phyloP scores from a whole-genome alignment of 2,113 vertebrate genomes.

The Oostethus manadensis region DNA sequence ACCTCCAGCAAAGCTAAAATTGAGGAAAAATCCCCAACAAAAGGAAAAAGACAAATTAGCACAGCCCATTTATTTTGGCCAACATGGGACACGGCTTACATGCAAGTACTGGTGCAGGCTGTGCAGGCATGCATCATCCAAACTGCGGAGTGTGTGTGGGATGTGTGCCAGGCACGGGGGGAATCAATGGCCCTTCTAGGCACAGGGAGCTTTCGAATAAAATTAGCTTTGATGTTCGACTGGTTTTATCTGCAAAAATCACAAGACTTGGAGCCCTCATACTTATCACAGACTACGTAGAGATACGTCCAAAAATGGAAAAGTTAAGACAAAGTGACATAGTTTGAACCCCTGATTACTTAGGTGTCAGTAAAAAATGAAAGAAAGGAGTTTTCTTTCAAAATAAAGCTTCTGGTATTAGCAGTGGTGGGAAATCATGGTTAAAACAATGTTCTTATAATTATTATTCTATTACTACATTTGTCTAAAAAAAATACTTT shows the following conservation, averaged over 20 bases:
- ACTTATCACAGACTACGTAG: neutral
- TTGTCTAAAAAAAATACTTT: no score
- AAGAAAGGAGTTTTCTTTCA: no score
- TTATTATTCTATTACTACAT: no score
- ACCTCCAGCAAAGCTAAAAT: slow-evolving; percentile 47
- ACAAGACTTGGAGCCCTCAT: neutral
- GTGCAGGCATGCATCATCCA: slow-evolving; percentile 14
- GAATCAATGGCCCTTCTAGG: slow-evolving; percentile 25
- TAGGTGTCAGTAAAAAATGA: neutral
- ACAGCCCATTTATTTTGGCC: slow-evolving; percentile 18
- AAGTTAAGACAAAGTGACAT: neutral
- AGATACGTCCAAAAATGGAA: neutral
- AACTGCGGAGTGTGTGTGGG: slow-evolving; percentile 26
- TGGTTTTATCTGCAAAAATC: slow-evolving; percentile 34
- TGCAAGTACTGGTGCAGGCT: slow-evolving; percentile 4
- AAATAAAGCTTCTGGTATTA: no score
- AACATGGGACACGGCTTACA: slow-evolving; percentile 18
- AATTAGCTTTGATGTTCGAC: slow-evolving; percentile 42
- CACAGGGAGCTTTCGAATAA: slow-evolving; percentile 48
- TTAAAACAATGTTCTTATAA: no score
- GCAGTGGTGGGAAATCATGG: no score
- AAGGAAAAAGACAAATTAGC: slow-evolving; percentile 3
- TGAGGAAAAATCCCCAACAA: slow-evolving; percentile 29
- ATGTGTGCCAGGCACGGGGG: slow-evolving; percentile 26
- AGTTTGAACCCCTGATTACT: no score